These are phyloP conservation scores for Tiaroga cobitis DNA, from an alignment of 2,797 vertebrate species.

Conservation along the genomic window DNA sequence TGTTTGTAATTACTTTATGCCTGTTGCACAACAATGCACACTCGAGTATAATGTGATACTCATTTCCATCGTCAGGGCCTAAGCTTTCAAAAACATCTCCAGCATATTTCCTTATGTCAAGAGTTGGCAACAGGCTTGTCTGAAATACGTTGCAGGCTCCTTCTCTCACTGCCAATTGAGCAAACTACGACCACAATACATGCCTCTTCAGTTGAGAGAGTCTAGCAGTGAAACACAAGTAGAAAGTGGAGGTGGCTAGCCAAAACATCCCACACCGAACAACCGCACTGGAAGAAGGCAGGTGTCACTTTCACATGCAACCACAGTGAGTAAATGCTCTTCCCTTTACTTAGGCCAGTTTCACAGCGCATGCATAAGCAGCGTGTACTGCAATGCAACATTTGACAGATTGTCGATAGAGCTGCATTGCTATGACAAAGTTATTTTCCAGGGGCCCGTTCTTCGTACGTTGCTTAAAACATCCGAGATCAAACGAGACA, in stretches of 20 bases:
- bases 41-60: slow-evolving; percentile 4
- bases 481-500: too few relatives aligned
- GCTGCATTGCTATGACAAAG: not conserved
- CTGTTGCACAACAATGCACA: not conserved
- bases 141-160: slow-evolving; percentile 33
- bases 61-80: not conserved
- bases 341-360: not conserved
- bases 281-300: slow-evolving; percentile 30
- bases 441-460: not conserved
- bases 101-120: slow-evolving; percentile 11
- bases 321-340: slow-evolving; percentile 44
- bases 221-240: slow-evolving; percentile 63
- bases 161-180: slow-evolving; percentile 48
- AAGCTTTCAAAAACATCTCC: slow-evolving; percentile 8
- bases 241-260: slow-evolving; percentile 60
- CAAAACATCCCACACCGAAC: slow-evolving; percentile 64
- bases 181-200: slow-evolving; percentile 61
- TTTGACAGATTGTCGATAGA: not conserved
- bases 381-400: not conserved
- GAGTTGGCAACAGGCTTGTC: slow-evolving; percentile 15
- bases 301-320: slow-evolving; percentile 50
- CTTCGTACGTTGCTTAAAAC: too few relatives aligned
- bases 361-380: not conserved
- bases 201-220: slow-evolving; percentile 55
- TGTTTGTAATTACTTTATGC: not conserved